These are phyloP conservation scores for Selenia dentaria DNA, from an alignment of 2,888 invertebrate species.

Conservation along the genomic window DNA sequence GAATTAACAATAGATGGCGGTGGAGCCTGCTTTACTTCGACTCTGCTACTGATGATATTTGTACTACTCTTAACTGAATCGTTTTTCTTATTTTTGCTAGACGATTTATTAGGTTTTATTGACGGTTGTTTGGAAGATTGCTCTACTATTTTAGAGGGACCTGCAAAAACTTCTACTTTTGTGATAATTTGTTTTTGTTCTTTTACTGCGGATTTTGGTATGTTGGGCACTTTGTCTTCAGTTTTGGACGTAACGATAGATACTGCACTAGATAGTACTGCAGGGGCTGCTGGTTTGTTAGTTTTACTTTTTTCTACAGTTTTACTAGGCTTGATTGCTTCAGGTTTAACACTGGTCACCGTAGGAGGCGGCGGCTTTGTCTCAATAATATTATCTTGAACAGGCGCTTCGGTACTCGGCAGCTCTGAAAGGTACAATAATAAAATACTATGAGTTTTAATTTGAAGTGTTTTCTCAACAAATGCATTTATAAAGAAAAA, in stretches of 20 bases:
- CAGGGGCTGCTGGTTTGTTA: conserved; percentile 62
- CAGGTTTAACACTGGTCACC: conserved; percentile 65
- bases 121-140: conserved; percentile 55
- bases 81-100: conserved; percentile 61
- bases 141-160: conserved; percentile 77
- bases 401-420: conserved; percentile 70
- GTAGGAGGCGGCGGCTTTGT: conserved; percentile 74
- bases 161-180: conserved; percentile 84
- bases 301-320: conserved; percentile 66
- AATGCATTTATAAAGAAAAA: too few relatives aligned
- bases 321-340: conserved; percentile 77
- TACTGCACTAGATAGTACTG: conserved; percentile 68
- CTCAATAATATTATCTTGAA: conserved; percentile 76
- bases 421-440: conserved; percentile 58
- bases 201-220: conserved; percentile 74
- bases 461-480: too few relatives aligned
- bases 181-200: conserved; percentile 77
- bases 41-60: conserved; percentile 73
- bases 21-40: conserved; percentile 76
- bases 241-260: conserved; percentile 75
- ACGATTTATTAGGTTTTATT: conserved; percentile 56
- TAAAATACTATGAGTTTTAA: conserved; percentile 11
- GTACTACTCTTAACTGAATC: conserved; percentile 66
- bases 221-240: conserved; percentile 65
- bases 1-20: conserved; percentile 58